phyloP scores from a whole-genome alignment of 2,113 vertebrate species.

The Rhagologus leucostigma region DNA sequence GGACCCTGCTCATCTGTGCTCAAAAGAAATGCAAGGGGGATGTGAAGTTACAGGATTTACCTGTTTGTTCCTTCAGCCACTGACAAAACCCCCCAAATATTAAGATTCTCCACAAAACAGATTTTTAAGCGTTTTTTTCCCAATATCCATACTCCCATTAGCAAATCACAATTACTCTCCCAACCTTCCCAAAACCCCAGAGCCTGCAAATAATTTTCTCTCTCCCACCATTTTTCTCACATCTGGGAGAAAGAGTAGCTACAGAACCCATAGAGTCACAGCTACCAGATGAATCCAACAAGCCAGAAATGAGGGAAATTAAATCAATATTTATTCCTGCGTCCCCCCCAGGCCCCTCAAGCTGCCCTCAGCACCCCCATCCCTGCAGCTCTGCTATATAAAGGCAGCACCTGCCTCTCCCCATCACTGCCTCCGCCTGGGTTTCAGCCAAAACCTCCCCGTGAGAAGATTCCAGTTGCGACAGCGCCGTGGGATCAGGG shows the following conservation, averaged over 20 bases:
- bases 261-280: background rate
- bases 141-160: background rate
- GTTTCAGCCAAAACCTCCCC: background rate
- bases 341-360: background rate
- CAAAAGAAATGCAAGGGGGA: background rate
- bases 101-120: background rate
- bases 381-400: background rate
- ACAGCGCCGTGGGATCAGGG: background rate
- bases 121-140: background rate
- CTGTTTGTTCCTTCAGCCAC: background rate
- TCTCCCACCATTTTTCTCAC: background rate
- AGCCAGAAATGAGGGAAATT: background rate
- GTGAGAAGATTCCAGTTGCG: background rate
- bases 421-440: background rate
- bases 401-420: background rate
- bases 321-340: background rate
- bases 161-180: background rate
- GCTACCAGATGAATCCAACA: background rate
- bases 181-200: background rate
- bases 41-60: background rate
- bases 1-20: background rate
- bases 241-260: background rate
- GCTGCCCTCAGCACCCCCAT: background rate
- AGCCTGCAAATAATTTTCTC: background rate
- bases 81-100: fast-evolving